Base-by-base conservation (phyloP, 1,140 invertebrate species). In the Drosophila pectinifera region DNA sequence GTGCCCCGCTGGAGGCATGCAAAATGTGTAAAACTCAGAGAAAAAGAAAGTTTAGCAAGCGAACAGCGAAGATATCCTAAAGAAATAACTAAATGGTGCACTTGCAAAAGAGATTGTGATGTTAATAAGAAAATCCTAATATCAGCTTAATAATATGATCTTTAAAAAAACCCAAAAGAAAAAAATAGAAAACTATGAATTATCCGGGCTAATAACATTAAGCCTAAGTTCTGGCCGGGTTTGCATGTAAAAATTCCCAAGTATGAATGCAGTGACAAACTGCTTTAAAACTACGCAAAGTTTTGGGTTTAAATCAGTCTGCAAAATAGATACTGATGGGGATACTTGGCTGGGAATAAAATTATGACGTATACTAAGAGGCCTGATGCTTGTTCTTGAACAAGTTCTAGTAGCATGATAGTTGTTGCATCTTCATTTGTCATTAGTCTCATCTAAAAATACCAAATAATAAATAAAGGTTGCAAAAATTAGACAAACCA, bases 1-100 rank as follows among this genome's bases (percentile, higher is more conserved):
- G 56, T 63, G 42, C 41, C 67, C 64, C 64, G 42, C 41, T 69
- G 64, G 64, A 56, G 65, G 46, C 67, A 68, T 68, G 67, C 67
- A 70, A 70, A 70, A 70, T 70, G 70, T 70, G 64, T 56, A 56
- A 70, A 24, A 42, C 2, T 34, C 2, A 53, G 39, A 34, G 14
- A 7, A 13, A 42, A 56, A 49, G 39, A 51, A 56, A 49, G 72
- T 53, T 74, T 8, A n/a, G 8, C 18, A 48, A 42, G 18, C 18
- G 11, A 38, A 36, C 24, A 14, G 26, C 1, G 2, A 20, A 39
- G n/a, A 56, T 56, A 70, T 42, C 13, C 67, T 70, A 28, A 24
- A 16, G 5, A 5, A 11, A 8, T 20, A 4, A 34, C 20, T 14
- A 5, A 6, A 34, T 14, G 7, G 13, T 20, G 6, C 0, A 51